These are phyloP conservation scores for Achroia grisella DNA, from an alignment of 1,140 invertebrate species.

Conservation along the genomic window DNA sequence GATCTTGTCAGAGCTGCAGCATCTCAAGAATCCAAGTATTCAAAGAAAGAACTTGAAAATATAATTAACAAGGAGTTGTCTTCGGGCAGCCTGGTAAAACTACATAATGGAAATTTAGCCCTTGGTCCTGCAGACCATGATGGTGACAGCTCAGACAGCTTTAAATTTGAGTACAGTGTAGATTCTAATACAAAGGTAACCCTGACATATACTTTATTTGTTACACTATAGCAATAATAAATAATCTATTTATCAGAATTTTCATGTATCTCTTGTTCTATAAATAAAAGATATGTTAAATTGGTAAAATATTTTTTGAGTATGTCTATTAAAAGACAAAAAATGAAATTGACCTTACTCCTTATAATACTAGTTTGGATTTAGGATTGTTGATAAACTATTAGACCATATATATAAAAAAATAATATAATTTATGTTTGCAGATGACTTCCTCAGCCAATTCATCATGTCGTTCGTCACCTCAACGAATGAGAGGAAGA, in stretches of 20 bases:
- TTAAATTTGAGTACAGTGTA: constrained; percentile 57
- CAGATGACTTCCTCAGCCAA: constrained; percentile 70
- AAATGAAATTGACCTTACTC: too few species aligned
- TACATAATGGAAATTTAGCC: constrained; percentile 80
- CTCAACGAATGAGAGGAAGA: constrained; percentile 56
- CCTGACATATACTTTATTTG: too few species aligned
- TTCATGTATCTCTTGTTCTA: too few species aligned
- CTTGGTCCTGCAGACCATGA: constrained; percentile 74
- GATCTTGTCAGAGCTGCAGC: constrained; percentile 78
- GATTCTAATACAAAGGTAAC: constrained; percentile 62
- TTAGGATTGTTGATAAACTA: too few species aligned
- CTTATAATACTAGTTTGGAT: too few species aligned
- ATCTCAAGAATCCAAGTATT: constrained; percentile 78
- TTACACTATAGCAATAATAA: too few species aligned
- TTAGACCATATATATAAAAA: too few species aligned
- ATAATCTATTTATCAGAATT: too few species aligned
- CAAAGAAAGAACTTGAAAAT: constrained; percentile 77
- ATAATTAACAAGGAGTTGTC: constrained; percentile 80
- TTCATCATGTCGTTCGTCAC: constrained; percentile 67
- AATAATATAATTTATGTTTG: constrained; percentile 12
- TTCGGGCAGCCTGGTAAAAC: constrained; percentile 78
- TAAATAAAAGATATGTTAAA: too few species aligned
- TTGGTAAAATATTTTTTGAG: too few species aligned
- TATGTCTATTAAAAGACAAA: too few species aligned
- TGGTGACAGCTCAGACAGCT: constrained; percentile 62